phyloP scores from a whole-genome alignment of 2,113 vertebrate genomes.

The Hyperopisus bebe region DNA sequence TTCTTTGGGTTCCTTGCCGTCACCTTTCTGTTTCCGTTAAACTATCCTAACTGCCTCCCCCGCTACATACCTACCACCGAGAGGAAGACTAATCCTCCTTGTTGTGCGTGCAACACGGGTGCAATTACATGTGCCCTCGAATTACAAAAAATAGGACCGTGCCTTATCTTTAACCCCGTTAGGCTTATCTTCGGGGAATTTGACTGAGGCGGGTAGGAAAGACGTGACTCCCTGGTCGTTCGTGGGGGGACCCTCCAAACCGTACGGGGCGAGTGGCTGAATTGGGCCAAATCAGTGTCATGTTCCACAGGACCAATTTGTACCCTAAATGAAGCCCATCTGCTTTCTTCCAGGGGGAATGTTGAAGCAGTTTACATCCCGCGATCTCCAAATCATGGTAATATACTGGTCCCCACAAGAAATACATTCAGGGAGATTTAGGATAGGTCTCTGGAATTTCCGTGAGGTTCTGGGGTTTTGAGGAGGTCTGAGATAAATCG shows the following conservation, averaged over 20 bases:
- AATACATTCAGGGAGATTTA: conserved; percentile 27
- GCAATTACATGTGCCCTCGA: not conserved
- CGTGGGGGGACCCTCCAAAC: not conserved
- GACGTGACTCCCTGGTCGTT: not conserved
- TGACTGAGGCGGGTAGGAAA: not conserved
- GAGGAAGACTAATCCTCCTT: not conserved
- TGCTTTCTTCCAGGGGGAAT: conserved; percentile 32
- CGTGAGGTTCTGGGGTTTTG: conserved; percentile 10
- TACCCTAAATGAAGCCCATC: conserved; percentile 28
- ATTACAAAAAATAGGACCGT: not conserved
- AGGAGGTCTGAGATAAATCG: not conserved
- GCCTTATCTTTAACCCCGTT: not conserved
- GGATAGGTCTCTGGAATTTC: conserved; percentile 28
- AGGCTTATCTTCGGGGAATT: not conserved
- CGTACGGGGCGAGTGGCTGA: not conserved
- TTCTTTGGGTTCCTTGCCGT: not conserved
- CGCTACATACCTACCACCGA: not conserved
- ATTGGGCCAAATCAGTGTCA: not conserved
- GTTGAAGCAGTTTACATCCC: conserved; percentile 39
- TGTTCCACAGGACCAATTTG: not conserved
- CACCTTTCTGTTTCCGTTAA: not conserved
- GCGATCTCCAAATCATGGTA: conserved; percentile 28
- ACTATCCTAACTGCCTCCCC: not conserved
- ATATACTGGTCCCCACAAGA: conserved; percentile 22
- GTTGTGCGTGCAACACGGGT: not conserved